These are phyloP conservation scores for Fissipunctia ypsillon DNA, from an alignment of 2,888 invertebrate genomes.

Conservation along the genomic window DNA sequence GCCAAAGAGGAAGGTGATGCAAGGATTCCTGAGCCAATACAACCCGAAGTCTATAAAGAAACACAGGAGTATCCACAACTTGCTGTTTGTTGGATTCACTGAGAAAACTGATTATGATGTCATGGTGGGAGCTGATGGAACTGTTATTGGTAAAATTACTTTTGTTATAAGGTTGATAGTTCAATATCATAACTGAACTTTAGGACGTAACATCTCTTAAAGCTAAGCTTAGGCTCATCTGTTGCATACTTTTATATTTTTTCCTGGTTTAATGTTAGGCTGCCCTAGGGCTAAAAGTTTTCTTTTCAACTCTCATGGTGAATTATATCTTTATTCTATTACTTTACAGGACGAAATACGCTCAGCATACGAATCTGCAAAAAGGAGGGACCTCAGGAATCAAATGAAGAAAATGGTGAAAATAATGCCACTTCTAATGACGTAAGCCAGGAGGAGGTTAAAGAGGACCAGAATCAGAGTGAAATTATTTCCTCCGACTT, in stretches of 20 bases:
- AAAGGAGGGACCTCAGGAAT: slow-evolving; percentile 44
- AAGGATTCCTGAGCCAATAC: slow-evolving; percentile 77
- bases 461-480: slow-evolving; percentile 25
- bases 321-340: slow-evolving; percentile 4
- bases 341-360: slow-evolving; percentile 71
- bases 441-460: neutral
- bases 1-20: slow-evolving; percentile 80
- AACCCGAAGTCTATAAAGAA: slow-evolving; percentile 82
- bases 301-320: neutral
- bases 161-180: neutral
- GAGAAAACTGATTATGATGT: slow-evolving; percentile 75
- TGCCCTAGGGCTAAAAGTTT: neutral
- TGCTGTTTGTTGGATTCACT: slow-evolving; percentile 80
- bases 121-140: slow-evolving; percentile 76
- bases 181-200: neutral
- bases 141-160: slow-evolving; percentile 76
- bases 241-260: neutral
- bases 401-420: slow-evolving; percentile 33
- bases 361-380: slow-evolving; percentile 75
- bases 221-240: too few relatives aligned
- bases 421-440: slow-evolving; percentile 30
- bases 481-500: slow-evolving; percentile 63
- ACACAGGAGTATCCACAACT: slow-evolving; percentile 78
- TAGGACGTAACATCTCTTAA: neutral
- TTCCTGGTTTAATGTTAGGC: neutral